Evolutionary conservation across 2,888 invertebrate genomes (phyloP).

Genomic region (Agrypnus murinus): DNA sequence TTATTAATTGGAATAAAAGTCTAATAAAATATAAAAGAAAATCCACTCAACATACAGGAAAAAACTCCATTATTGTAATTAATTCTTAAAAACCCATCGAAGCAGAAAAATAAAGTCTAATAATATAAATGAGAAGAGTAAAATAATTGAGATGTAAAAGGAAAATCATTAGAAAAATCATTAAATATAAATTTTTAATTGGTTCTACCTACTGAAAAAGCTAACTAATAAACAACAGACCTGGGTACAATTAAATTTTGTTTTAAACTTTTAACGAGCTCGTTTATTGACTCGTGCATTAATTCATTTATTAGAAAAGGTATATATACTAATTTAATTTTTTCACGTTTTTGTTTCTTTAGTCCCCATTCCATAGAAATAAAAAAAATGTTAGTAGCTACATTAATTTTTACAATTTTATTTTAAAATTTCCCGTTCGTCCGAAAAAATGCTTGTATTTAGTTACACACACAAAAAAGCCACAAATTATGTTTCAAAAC

Average conservation of each 20-base stretch:
- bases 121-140: constrained; percentile 42
- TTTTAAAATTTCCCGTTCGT: background rate
- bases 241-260: constrained; percentile 48
- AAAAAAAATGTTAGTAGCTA: too few relatives aligned
- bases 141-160: constrained; percentile 44
- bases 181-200: constrained; percentile 48
- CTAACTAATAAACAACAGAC: constrained; percentile 47
- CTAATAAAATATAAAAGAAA: too few relatives aligned
- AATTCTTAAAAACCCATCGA: too few relatives aligned
- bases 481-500: constrained; percentile 42
- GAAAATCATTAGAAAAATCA: constrained; percentile 42
- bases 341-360: too few relatives aligned
- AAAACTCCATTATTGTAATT: too few relatives aligned
- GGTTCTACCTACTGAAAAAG: constrained; percentile 41
- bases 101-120: constrained; percentile 23
- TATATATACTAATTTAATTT: constrained; percentile 28
- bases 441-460: background rate
- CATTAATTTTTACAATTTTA: too few relatives aligned
- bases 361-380: too few relatives aligned
- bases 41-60: too few relatives aligned
- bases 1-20: too few relatives aligned
- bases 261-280: constrained; percentile 51
- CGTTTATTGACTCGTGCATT: constrained; percentile 48
- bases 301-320: constrained; percentile 45
- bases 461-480: constrained; percentile 11